Evolutionary conservation across 1,140 invertebrate species (phyloP), one percentile per base, ranked within the genome.

Genomic region (Cepaea nemoralis): DNA sequence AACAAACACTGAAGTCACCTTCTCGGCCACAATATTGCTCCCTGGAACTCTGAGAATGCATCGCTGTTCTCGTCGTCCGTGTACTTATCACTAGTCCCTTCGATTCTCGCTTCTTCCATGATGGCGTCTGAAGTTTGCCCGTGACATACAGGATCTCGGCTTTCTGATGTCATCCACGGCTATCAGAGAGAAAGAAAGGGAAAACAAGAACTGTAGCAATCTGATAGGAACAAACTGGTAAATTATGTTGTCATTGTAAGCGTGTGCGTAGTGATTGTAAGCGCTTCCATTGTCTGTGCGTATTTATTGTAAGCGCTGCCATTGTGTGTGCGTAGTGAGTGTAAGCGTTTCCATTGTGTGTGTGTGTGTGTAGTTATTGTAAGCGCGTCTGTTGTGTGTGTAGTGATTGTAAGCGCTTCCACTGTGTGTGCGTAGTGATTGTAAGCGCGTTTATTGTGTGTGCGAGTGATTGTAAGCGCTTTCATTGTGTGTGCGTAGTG

Each of bases 21-120:
- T 40, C 75, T 77, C 16, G 75, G 75, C 75, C 75, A 77, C 55
- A 77, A 37, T 35, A 77, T 63, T 0, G 55, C 42, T 1, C 75
- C 75, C 35, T 77, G 75, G 50, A 35, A 39, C 14, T 77, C 75
- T 1, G 75, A 77, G 33, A 66, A 37, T 14, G 59, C 75, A 63
- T 77, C 75, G 35, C 75, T 77, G 75, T 66, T 77, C 19, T 77
- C 75, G 12, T 77, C 75, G n/a, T 77, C 75, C n/a, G 75, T 59
- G 55, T 77, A 77, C 39, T 77, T 77, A 31, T 45, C 75, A 35
- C 2, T 77, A 39, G 66, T 33, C 8, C 37, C 75, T 6, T 77
- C 75, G 2, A 55, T 77, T 42, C 75, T 8, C 22, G 39, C 39
- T 22, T 77, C 75, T 16, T 77, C 75, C 75, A 77, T 77, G 3